A percentile compares a stretch with the other conserved stretches of the same genome.
Conservation (phyloP, 2,113 vertebrate species). For the Regulus satrapa region DNA sequence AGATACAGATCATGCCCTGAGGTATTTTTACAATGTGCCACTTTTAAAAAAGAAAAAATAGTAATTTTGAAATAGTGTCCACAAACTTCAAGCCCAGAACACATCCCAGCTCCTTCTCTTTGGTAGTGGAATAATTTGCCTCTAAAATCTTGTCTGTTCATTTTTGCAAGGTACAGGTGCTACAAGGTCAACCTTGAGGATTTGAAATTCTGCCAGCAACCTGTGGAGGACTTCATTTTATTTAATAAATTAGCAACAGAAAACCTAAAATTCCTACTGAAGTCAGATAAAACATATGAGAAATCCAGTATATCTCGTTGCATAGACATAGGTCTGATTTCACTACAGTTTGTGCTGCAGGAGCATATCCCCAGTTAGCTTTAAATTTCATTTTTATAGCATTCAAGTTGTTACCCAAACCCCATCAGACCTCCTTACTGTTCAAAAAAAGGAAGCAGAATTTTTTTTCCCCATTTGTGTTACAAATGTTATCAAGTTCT, state of each 20-base stretch:
- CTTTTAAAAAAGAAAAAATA: background rate
- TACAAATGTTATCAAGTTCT: background rate
- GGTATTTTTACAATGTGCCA: background rate
- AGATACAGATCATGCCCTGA: background rate
- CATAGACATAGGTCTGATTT: background rate
- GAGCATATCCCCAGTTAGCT: rapidly evolving
- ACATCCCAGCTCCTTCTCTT: background rate
- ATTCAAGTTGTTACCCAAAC: background rate
- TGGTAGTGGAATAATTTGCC: background rate
- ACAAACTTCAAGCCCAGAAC: background rate
- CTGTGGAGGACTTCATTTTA: background rate
- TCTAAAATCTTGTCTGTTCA: background rate
- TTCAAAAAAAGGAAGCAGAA: background rate
- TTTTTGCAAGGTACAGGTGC: background rate
- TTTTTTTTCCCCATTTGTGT: background rate
- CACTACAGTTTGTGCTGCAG: background rate
- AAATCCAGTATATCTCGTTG: background rate
- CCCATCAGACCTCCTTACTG: background rate
- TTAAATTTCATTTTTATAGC: background rate
- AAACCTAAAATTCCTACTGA: background rate
- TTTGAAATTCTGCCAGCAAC: background rate
- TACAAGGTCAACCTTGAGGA: background rate
- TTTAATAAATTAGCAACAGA: background rate
- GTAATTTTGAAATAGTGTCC: background rate
- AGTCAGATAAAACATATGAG: background rate